A percentile compares a stretch with the other conserved stretches of the same genome.
Conservation (phyloP, 1,140 invertebrate species). For the Cyrtorhinus lividipennis region DNA sequence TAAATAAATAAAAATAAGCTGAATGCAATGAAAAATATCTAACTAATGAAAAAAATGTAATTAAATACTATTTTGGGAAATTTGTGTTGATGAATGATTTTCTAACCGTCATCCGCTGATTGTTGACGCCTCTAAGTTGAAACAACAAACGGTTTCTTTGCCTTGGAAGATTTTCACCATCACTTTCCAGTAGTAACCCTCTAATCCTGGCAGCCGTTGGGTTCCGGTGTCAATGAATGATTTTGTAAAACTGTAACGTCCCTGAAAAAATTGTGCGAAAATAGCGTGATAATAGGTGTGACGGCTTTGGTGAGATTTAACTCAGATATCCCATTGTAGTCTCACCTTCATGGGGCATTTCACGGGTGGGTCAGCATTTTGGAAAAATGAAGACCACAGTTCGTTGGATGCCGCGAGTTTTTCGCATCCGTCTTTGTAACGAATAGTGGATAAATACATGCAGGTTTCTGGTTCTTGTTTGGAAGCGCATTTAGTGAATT, state of each 20-base stretch:
- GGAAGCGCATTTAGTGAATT: background rate
- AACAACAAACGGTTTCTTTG: background rate
- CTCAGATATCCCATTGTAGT: background rate
- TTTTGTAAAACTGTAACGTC: background rate
- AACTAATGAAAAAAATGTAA: too few species aligned
- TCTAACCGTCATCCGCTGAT: too few species aligned
- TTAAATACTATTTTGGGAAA: too few species aligned
- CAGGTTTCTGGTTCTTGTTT: conserved; percentile 1
- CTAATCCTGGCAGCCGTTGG: background rate
- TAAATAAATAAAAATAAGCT: too few species aligned
- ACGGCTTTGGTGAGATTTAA: too few species aligned
- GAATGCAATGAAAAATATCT: too few species aligned
- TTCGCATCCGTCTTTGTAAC: background rate
- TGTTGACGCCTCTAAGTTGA: background rate
- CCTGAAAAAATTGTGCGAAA: too few species aligned
- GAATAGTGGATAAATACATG: background rate
- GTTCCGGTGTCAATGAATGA: background rate
- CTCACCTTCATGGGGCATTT: background rate
- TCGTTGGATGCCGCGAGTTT: background rate
- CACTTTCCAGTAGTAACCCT: background rate
- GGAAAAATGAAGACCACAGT: background rate
- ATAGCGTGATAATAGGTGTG: too few species aligned
- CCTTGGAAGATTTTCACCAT: background rate
- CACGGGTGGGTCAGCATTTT: background rate
- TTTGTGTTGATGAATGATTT: too few species aligned